These are phyloP conservation scores for Neotoxoptera formosana DNA, from an alignment of 1,140 invertebrate species.

Conservation along the genomic window DNA sequence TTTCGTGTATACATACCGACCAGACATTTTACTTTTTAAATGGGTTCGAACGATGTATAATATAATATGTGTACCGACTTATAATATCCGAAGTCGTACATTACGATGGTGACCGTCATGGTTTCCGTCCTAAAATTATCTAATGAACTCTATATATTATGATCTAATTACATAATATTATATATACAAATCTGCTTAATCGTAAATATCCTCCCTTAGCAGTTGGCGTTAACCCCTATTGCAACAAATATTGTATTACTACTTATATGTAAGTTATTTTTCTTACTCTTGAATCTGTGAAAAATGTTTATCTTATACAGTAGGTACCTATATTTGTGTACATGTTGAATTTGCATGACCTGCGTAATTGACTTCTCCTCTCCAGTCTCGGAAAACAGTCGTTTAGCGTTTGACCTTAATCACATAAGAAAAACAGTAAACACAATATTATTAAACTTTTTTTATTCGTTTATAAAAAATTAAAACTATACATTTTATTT, in stretches of 20 bases:
- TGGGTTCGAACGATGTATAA: no score
- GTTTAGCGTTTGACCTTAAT: background rate
- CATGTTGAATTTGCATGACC: background rate
- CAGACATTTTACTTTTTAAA: constrained; percentile 5
- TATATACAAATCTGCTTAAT: background rate
- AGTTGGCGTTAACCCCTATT: background rate
- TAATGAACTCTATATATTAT: no score
- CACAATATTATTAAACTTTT: background rate
- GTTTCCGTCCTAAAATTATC: background rate
- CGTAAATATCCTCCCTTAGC: background rate
- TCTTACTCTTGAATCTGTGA: background rate
- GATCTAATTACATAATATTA: background rate
- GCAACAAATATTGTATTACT: background rate
- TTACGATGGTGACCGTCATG: background rate
- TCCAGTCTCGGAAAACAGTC: background rate
- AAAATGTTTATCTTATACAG: background rate
- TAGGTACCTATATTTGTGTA: background rate
- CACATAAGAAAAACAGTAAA: background rate
- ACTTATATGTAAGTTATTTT: background rate
- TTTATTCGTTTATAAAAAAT: background rate
- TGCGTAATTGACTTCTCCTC: background rate
- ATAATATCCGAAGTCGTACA: background rate
- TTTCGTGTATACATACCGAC: background rate
- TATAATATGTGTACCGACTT: background rate
- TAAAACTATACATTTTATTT: background rate